These are phyloP conservation scores for Microctenopoma steveboyesi DNA, from an alignment of 2,797 vertebrate species.

Conservation along the genomic window DNA sequence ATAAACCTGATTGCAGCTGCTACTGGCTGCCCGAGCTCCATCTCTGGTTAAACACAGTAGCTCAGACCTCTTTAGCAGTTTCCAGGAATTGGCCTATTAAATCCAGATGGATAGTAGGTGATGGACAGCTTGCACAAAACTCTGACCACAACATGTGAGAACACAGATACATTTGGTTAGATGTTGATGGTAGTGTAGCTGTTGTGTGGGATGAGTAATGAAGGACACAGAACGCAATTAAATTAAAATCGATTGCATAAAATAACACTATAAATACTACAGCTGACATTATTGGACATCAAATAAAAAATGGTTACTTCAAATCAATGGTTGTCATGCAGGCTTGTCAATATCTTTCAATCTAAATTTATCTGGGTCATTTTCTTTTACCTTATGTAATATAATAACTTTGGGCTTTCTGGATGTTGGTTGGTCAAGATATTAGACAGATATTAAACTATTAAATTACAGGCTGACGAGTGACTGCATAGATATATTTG, in stretches of 20 bases:
- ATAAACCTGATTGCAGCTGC: conserved; percentile 30
- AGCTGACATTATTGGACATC: background rate
- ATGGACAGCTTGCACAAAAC: conserved; percentile 57
- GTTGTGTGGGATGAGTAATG: conserved; percentile 40
- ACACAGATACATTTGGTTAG: conserved; percentile 22
- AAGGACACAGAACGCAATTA: conserved; percentile 15
- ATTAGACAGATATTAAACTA: no score
- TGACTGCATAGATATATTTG: no score
- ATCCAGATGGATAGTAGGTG: conserved; percentile 60
- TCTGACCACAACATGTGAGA: conserved; percentile 42
- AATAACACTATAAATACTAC: conserved; percentile 1
- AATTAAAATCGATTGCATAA: conserved; percentile 37
- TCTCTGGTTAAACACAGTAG: conserved; percentile 27
- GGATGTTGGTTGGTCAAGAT: no score
- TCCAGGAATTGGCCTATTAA: conserved; percentile 53
- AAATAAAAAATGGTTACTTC: background rate
- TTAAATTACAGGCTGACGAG: no score
- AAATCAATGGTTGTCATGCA: background rate
- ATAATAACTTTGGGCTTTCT: no score
- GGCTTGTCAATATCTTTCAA: background rate
- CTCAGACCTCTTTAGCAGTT: conserved; percentile 40
- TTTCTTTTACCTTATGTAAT: no score
- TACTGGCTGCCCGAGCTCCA: conserved; percentile 33
- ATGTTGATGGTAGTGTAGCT: conserved; percentile 16
- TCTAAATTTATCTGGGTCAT: no score